Evolutionary conservation across 2,797 vertebrate genomes (phyloP), one percentile per base, ranked within the genome.

Genomic region (Holocentrus rufus): DNA sequence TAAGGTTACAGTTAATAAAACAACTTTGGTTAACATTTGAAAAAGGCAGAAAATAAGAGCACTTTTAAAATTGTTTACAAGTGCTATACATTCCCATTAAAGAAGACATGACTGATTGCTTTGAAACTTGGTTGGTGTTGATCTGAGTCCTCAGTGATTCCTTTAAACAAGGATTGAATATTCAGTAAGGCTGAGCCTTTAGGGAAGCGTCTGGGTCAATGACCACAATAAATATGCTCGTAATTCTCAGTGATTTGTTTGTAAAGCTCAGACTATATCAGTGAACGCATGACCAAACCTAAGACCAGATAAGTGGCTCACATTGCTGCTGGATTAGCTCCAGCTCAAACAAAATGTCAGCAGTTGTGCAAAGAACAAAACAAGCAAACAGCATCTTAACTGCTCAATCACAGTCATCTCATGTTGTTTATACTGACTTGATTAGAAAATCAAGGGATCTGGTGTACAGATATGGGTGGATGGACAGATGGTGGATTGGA

Each of bases 291-390:
- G 66, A 30, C 52, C 55, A 46, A 71, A 64, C 9, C 44, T 14
- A 74, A 25, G 57, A 67, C 0, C 49, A 70, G 80, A 82, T 81
- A 76, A 81, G 69, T 76, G 69, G 69, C 68, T 79, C 58, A 62
- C 59, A 70, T 50, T 27, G 9, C 15, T n/a, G 72, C 54, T 81
- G 72, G 75, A 82, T 83, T 65, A 65, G 52, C 60, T 83, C 69
- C 77, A 79, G 63, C 64, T 58, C 60, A 7, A 31, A 75, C 74
- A 55, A 69, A 76, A 86, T 74, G 79, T 83, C 84, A 83, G 78
- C 73, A 72, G 76, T 81, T 74, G 74, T 83, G 73, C 62, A 69
- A 65, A 77, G 44, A 65, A 73, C 39, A 76, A 36, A 67, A 58
- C 65, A 78, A 81, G 42, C 2, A 23, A 42, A 76, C 72, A 57